Conservation (phyloP, 2,797 vertebrate species). For the Enteromius treurensis region DNA sequence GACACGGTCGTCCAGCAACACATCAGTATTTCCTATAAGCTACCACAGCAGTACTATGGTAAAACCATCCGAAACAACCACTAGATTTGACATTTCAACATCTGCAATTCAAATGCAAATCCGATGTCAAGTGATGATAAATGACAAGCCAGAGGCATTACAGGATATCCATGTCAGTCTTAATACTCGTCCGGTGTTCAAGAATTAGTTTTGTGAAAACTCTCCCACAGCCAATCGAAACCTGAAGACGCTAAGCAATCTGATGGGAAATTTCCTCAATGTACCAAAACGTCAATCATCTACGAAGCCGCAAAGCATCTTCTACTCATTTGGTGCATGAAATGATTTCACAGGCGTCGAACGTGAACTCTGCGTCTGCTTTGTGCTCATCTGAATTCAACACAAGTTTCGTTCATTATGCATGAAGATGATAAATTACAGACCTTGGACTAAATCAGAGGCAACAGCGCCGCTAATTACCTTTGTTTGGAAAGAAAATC, state of each 20-base stretch:
- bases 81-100: not conserved
- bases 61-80: not conserved
- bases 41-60: not conserved
- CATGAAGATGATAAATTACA: conserved; percentile 55
- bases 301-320: conserved; percentile 23
- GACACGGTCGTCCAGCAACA: not conserved
- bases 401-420: conserved; percentile 39
- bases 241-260: conserved; percentile 27
- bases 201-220: conserved; percentile 24
- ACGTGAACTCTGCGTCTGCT: not conserved
- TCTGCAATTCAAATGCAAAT: conserved; percentile 31
- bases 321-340: conserved; percentile 8
- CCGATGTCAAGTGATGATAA: not conserved
- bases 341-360: conserved; percentile 4
- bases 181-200: not conserved
- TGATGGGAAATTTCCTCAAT: conserved; percentile 36
- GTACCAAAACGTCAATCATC: conserved; percentile 33
- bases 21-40: not conserved
- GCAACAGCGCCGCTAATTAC: conserved; percentile 44
- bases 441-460: conserved; percentile 33
- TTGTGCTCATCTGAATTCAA: conserved; percentile 14
- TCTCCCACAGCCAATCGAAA: conserved; percentile 25
- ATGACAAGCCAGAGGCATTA: not conserved
- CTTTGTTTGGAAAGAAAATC: conserved; percentile 33
- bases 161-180: not conserved